Percentiles rank a stretch among this genome's conserved stretches.
Conservation (phyloP, 2,113 vertebrate genomes). For the Mugil cephalus region DNA sequence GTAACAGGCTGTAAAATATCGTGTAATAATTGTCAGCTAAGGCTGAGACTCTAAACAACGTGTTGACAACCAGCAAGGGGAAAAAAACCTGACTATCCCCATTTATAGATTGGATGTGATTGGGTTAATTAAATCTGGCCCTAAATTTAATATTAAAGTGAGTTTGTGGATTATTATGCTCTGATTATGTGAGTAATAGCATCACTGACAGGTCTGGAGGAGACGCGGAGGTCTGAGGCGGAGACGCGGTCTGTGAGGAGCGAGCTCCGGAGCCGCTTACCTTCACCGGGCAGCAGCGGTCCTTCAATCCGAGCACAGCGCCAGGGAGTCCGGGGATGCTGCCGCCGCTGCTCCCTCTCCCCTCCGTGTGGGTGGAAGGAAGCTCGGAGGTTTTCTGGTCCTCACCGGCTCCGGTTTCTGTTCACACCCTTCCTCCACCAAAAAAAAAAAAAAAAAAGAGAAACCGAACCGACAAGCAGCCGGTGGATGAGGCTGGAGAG, state of each 20-base stretch:
- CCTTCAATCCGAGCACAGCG: conserved; percentile 65
- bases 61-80: background rate
- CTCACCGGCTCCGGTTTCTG: background rate
- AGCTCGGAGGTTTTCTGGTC: conserved; percentile 14
- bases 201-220: no score
- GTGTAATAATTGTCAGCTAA: background rate
- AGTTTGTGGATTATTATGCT: background rate
- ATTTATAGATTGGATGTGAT: background rate
- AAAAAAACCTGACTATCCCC: no score
- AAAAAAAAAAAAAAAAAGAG: no score
- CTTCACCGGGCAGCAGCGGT: conserved; percentile 78
- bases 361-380: conserved; percentile 37
- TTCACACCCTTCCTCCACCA: background rate
- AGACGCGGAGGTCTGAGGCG: background rate
- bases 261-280: conserved; percentile 76
- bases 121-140: background rate
- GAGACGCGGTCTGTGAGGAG: no score
- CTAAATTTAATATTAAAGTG: background rate
- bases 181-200: background rate
- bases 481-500: conserved; percentile 40
- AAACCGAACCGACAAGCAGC: conserved; percentile 12
- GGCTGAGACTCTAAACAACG: conserved; percentile 46
- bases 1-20: no score
- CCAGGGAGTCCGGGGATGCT: conserved; percentile 77
- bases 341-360: conserved; percentile 60